Conservation (phyloP, 2,888 invertebrate genomes). For the Pristionchus arcanus region DNA sequence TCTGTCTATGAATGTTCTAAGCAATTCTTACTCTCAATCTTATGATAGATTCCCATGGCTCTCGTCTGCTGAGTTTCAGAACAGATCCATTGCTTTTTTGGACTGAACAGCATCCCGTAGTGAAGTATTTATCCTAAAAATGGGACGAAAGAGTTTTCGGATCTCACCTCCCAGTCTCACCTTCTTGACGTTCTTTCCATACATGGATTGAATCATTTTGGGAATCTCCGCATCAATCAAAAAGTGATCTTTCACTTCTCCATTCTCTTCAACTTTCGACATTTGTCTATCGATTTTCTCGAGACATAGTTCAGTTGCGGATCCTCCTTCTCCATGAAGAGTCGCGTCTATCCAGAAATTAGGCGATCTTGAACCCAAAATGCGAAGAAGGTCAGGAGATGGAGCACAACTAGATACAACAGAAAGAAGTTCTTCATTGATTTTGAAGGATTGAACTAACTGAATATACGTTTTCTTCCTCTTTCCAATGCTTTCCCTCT, state of each 20-base stretch:
- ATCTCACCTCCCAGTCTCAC: neutral
- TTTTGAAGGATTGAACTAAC: neutral
- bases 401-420: neutral
- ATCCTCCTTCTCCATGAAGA: neutral
- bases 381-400: neutral
- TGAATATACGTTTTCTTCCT: neutral
- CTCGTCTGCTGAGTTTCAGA: neutral
- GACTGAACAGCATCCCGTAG: neutral
- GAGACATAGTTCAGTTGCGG: neutral
- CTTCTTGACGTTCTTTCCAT: neutral
- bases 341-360: neutral
- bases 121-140: neutral
- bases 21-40: neutral
- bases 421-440: neutral
- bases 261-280: neutral
- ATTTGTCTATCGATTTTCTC: neutral
- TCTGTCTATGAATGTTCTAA: too few relatives aligned
- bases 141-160: neutral
- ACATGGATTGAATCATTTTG: neutral
- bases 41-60: constrained; percentile 1
- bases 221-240: neutral
- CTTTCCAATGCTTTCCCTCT: neutral
- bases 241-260: neutral
- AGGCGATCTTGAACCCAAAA: neutral
- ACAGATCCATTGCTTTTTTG: neutral